phyloP scores from a whole-genome alignment of 1,140 invertebrate genomes.

The Lepidurus packardi region DNA sequence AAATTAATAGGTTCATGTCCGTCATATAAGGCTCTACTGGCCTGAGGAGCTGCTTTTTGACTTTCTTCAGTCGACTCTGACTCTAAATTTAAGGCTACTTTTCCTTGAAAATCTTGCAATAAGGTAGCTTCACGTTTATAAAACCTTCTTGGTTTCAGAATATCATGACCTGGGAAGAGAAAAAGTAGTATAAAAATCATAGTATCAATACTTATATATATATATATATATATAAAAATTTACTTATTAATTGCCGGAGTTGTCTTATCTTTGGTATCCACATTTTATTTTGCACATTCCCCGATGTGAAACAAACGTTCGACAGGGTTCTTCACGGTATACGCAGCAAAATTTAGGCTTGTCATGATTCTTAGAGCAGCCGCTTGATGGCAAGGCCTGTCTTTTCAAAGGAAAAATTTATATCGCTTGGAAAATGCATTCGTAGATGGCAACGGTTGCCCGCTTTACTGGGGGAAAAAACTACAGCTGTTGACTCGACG shows the following conservation, averaged over 20 bases:
- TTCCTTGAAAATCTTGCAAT: too few relatives aligned
- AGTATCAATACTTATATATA: neutral
- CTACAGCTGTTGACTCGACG: conserved; percentile 6
- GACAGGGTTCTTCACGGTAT: too few relatives aligned
- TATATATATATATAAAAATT: neutral
- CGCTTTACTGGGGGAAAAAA: neutral
- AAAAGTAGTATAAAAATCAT: neutral
- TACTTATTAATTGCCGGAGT: neutral
- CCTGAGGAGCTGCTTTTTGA: neutral
- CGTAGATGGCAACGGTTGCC: neutral
- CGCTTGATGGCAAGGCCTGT: neutral
- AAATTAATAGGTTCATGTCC: conserved; percentile 61
- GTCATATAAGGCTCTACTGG: conserved; percentile 23
- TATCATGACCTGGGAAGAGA: neutral
- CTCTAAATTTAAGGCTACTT: too few relatives aligned
- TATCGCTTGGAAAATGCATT: neutral
- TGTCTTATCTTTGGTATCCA: too few relatives aligned
- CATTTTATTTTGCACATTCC: too few relatives aligned
- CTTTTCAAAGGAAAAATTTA: neutral
- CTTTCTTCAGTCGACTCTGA: neutral
- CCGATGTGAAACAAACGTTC: too few relatives aligned
- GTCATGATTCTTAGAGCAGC: neutral
- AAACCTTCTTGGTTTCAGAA: too few relatives aligned
- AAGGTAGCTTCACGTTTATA: too few relatives aligned
- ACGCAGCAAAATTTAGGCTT: neutral